Base-by-base conservation (phyloP, 1,140 invertebrate species). In the Nasonia vitripennis region DNA sequence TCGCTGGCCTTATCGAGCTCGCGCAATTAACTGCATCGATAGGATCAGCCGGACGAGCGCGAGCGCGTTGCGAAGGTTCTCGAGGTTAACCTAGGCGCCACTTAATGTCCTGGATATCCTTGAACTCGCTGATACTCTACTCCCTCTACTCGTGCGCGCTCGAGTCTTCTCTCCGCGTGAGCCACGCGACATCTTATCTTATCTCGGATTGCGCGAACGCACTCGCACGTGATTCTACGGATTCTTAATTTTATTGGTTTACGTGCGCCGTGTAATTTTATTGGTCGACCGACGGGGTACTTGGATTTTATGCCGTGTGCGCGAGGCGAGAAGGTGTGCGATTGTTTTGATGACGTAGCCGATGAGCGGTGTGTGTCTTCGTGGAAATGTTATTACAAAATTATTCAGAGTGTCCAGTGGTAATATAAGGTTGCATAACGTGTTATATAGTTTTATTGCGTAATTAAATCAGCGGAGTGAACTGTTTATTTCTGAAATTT, bases 51-150 rank as follows among this genome's bases (percentile, higher is more conserved):
- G 51, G 5, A 27, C 27, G 27, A 27, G 27, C 27, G 27, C 27
- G 27, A 27, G 10, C 9, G 68, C 14, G 34, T 6, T 3, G 11
- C 68, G 27, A 41, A 37, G 34, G 20, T 70, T 68, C 62, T 80
- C 48, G 27, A 77, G 48, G 27, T 68, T 27, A 67, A 83, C 37
- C 62, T 55, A 34, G 27, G 73, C 62, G 75, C 75, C 83, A 78
- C 62, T 71, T 73, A 73, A 62, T 79, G 34, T 68, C 37, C 68
- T 73, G 77, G 45, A 55, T 78, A 84, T 79, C 77, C 83, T 84
- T 84, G 70, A 84, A 71, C 70, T 71, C 41, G 7, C 37, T 14
- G 34, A 34, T n/a, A 48, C 45, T 45, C 12, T 67, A 23, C 73
- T 48, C 27, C 45, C 23, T 48, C 48, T 75, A 48, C 7, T 62